Conservation (phyloP, 1,140 invertebrate genomes). For the Apis dorsata region DNA sequence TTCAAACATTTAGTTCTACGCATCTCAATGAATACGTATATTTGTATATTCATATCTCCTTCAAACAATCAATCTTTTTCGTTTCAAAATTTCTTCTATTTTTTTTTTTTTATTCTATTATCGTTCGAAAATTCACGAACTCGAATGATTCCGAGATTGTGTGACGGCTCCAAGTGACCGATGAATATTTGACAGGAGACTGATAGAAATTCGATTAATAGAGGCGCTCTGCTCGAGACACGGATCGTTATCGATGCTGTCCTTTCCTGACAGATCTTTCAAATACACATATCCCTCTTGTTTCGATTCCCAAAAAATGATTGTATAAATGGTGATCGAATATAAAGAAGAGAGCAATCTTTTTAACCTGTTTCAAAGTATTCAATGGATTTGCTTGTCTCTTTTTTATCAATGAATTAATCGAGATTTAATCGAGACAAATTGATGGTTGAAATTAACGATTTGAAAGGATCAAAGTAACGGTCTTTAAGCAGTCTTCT, state of each 20-base stretch:
- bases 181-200: slow-evolving; percentile 34
- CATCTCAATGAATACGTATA: neutral
- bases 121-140: neutral
- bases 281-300: neutral
- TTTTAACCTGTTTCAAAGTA: neutral
- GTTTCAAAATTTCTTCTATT: neutral
- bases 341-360: neutral
- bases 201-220: slow-evolving; percentile 39
- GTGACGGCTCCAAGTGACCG: slow-evolving; percentile 13
- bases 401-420: neutral
- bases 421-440: neutral
- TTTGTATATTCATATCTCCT: too few species aligned
- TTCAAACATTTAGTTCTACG: neutral
- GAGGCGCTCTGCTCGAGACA: neutral
- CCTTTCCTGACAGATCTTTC: slow-evolving; percentile 5
- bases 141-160: neutral
- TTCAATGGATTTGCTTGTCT: neutral
- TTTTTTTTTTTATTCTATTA: neutral
- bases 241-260: slow-evolving; percentile 50
- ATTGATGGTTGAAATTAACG: neutral
- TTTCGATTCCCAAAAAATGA: neutral
- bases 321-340: neutral
- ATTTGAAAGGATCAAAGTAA: neutral
- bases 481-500: slow-evolving; percentile 1
- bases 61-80: neutral